Evolutionary conservation across 2,113 vertebrate genomes (phyloP).

Genomic region (Ifrita kowaldi): DNA sequence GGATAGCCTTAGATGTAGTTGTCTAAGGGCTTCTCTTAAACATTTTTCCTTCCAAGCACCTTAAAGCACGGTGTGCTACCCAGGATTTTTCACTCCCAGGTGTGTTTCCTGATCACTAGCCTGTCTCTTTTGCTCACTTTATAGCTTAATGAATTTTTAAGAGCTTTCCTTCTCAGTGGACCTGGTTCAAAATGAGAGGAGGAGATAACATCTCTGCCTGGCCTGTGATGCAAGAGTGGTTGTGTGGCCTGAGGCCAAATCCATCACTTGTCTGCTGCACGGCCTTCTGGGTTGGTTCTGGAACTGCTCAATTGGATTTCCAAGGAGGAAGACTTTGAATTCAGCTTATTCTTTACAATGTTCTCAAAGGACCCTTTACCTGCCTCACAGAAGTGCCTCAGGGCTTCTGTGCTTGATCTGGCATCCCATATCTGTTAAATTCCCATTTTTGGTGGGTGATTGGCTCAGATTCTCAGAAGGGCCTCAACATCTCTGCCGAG

Average conservation of each 20-base stretch:
- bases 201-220: background rate
- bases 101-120: background rate
- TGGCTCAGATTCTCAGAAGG: background rate
- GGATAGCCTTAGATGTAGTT: background rate
- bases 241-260: background rate
- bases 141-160: slow-evolving; percentile 35
- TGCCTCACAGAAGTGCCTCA: background rate
- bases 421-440: background rate
- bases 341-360: background rate
- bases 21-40: background rate
- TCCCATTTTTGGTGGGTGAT: background rate
- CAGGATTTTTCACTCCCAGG: background rate
- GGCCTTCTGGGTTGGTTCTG: background rate
- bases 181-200: background rate
- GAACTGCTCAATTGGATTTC: background rate
- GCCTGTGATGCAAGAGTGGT: background rate
- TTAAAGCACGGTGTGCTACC: background rate
- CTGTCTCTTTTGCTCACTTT: background rate
- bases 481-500: background rate
- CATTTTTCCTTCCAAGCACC: background rate
- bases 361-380: background rate
- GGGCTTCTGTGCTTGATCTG: background rate
- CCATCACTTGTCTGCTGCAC: background rate
- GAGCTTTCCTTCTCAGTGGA: background rate
- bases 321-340: background rate